Conservation (phyloP, 2,888 invertebrate genomes). For the Camponotus fellah region DNA sequence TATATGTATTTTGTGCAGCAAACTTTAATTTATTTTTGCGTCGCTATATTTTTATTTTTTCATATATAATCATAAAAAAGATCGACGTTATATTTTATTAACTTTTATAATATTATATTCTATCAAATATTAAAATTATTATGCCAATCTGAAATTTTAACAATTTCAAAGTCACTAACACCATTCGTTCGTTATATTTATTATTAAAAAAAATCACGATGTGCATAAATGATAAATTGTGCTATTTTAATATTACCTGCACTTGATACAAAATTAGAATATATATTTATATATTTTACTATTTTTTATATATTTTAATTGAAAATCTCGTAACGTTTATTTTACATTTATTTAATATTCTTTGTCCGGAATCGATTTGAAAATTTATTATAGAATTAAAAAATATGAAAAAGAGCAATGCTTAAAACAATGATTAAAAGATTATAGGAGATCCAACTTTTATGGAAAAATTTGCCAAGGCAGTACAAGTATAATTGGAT, state of each 20-base stretch:
- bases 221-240: not conserved
- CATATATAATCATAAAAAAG: not conserved
- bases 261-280: not conserved
- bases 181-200: constrained; percentile 16
- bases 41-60: not conserved
- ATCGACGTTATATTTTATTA: constrained; percentile 12
- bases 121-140: constrained; percentile 38
- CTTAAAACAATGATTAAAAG: not conserved
- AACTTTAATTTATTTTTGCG: not conserved
- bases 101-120: not conserved
- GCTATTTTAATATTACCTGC: not conserved
- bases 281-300: not conserved
- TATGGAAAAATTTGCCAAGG: not conserved
- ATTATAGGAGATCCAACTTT: not conserved
- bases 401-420: not conserved
- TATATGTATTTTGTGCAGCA: not conserved
- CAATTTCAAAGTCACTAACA: constrained; percentile 7
- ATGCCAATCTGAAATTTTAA: constrained; percentile 5
- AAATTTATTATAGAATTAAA: constrained; percentile 10
- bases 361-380: not conserved
- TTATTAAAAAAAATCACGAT: constrained; percentile 13
- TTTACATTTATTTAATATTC: not conserved
- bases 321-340: not conserved
- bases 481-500: not conserved
- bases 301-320: not conserved